phyloP scores from a whole-genome alignment of 2,888 invertebrate genomes.

The Pinctada fucata region DNA sequence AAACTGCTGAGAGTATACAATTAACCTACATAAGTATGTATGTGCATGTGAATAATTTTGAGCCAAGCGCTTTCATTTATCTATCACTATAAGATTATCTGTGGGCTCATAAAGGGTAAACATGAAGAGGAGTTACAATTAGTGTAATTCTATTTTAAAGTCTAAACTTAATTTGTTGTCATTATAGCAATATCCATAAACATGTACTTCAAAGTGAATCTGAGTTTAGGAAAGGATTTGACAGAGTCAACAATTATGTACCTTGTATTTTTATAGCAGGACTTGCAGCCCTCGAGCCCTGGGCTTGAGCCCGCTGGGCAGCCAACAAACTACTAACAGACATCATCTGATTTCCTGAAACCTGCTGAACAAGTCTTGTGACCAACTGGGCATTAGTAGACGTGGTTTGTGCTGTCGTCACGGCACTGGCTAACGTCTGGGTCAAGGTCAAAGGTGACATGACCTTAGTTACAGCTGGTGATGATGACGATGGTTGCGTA shows the following conservation, averaged over 20 bases:
- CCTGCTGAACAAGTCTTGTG: constrained; percentile 67
- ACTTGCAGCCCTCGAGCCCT: constrained; percentile 37
- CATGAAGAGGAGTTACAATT: no score
- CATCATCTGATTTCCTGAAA: constrained; percentile 62
- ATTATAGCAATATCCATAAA: no score
- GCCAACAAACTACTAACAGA: constrained; percentile 65
- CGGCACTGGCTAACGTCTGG: constrained; percentile 34
- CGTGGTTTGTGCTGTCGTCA: constrained; percentile 42
- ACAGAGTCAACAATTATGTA: constrained; percentile 22
- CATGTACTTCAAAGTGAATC: no score
- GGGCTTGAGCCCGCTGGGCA: constrained; percentile 52
- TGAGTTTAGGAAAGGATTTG: no score
- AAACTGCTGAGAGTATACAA: no score
- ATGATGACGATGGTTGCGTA: constrained; percentile 25
- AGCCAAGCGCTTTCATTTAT: no score
- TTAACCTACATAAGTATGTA: no score
- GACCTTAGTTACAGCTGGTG: constrained; percentile 16
- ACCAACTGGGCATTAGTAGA: constrained; percentile 55
- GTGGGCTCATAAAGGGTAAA: no score
- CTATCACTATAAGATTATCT: no score
- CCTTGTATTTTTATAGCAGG: constrained; percentile 68
- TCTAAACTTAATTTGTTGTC: no score
- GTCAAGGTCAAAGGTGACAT: constrained; percentile 11
- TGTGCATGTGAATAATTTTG: no score
- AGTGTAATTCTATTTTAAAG: no score